Conservation (phyloP, 2,797 vertebrate genomes). For the Scleropages formosus region DNA sequence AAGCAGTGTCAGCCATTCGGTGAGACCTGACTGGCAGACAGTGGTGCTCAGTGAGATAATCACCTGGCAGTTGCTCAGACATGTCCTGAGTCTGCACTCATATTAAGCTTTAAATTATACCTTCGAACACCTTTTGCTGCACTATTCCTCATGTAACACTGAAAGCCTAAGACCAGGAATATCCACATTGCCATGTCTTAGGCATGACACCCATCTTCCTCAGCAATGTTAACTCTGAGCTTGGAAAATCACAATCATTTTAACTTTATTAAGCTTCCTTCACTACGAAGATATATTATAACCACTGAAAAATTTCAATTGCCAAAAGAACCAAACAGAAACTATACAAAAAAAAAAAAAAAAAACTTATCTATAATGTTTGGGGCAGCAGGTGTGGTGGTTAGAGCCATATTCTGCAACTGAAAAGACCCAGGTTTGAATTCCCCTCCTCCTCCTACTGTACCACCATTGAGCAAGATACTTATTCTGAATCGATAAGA, state of each 20-base stretch:
- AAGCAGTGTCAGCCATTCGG: background rate
- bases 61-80: conserved; percentile 12
- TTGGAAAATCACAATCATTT: conserved; percentile 10
- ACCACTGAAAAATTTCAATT: background rate
- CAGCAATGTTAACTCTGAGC: conserved; percentile 6
- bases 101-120: conserved; percentile 9
- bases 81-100: background rate
- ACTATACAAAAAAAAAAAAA: too few species aligned
- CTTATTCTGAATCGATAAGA: too few species aligned
- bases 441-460: too few species aligned
- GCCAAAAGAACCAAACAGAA: conserved; percentile 1
- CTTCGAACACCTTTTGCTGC: conserved; percentile 11
- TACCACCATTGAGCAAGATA: too few species aligned
- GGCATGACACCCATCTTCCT: background rate
- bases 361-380: too few species aligned
- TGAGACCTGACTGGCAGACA: background rate
- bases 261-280: background rate
- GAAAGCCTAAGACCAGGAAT: background rate
- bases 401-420: too few species aligned
- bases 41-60: background rate
- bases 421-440: too few species aligned
- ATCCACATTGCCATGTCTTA: conserved; percentile 1
- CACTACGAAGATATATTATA: background rate
- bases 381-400: too few species aligned
- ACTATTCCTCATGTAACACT: conserved; percentile 12